Percentiles rank a stretch among this genome's conserved stretches.
Conservation (phyloP, 1,140 invertebrate species). For the Bombus superbus region DNA sequence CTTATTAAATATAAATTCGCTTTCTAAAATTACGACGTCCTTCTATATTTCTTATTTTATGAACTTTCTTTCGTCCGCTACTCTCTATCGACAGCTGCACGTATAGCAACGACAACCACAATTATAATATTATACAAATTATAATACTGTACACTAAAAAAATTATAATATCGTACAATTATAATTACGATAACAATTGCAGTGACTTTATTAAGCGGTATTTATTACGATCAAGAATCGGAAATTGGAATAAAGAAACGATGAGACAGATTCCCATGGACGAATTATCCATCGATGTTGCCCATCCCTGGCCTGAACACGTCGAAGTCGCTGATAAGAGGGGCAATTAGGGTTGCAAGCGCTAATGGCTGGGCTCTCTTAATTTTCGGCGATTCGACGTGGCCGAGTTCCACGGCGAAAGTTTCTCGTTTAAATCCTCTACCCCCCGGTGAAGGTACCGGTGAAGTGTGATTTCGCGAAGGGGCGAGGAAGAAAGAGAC, state of each 20-base stretch:
- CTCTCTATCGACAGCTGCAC: too few species aligned
- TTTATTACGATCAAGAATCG: not conserved
- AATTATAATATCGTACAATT: too few species aligned
- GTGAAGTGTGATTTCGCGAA: slow-evolving; percentile 23
- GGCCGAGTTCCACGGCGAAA: slow-evolving; percentile 44
- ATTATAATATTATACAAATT: too few species aligned
- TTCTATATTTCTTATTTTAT: too few species aligned
- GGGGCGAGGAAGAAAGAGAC: slow-evolving; percentile 51
- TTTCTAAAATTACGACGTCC: too few species aligned
- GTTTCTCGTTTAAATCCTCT: slow-evolving; percentile 28
- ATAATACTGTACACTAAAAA: too few species aligned
- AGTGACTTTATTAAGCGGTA: too few species aligned
- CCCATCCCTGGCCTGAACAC: slow-evolving; percentile 9
- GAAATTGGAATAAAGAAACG: not conserved
- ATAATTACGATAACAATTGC: too few species aligned
- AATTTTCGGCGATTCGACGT: slow-evolving; percentile 46
- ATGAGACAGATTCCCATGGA: not conserved
- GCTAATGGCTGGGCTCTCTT: slow-evolving; percentile 42
- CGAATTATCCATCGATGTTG: not conserved
- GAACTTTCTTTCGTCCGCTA: too few species aligned
- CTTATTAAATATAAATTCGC: too few species aligned
- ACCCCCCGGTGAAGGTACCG: not conserved
- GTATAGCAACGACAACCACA: too few species aligned
- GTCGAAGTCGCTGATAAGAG: slow-evolving; percentile 48
- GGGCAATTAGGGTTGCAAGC: slow-evolving; percentile 34